These are phyloP conservation scores for Calameuta filiformis DNA, from an alignment of 2,888 invertebrate genomes.

Conservation along the genomic window DNA sequence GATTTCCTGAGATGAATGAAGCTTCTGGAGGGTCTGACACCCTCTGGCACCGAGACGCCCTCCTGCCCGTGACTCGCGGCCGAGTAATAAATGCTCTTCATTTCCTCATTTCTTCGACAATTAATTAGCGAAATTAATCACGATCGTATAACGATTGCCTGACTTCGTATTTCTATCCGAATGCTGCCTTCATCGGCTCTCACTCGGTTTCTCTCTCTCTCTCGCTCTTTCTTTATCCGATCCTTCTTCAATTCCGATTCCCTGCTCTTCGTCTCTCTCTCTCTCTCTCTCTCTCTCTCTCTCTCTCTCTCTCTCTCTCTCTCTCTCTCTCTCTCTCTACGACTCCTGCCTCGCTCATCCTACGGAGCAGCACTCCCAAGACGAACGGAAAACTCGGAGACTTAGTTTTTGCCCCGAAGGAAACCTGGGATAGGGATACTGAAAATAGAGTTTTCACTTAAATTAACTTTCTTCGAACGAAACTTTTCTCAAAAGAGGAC, in stretches of 20 bases:
- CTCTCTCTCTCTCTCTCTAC: not conserved
- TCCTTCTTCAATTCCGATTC: not conserved
- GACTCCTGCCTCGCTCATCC: not conserved
- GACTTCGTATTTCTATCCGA: not conserved
- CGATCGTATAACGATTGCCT: constrained; percentile 15
- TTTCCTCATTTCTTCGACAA: constrained; percentile 25
- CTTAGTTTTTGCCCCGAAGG: constrained; percentile 14
- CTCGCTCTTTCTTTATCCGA: not conserved
- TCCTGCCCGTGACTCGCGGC: not conserved
- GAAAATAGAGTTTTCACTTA: constrained; percentile 42
- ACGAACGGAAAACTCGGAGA: constrained; percentile 8
- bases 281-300: not conserved
- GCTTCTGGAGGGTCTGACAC: constrained; percentile 13
- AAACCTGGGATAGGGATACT: constrained; percentile 27
- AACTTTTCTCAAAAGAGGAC: constrained; percentile 22
- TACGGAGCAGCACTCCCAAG: not conserved
- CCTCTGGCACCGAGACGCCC: not conserved
- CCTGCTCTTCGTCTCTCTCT: not conserved
- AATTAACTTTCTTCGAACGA: constrained; percentile 35
- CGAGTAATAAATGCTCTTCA: constrained; percentile 29
- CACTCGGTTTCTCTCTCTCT: not conserved
- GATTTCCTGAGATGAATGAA: constrained; percentile 33
- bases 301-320: not conserved
- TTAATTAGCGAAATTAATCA: constrained; percentile 31
- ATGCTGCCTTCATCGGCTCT: not conserved